Evolutionary conservation across 1,140 invertebrate genomes (phyloP).

Genomic region (Harpegnathos saltator): DNA sequence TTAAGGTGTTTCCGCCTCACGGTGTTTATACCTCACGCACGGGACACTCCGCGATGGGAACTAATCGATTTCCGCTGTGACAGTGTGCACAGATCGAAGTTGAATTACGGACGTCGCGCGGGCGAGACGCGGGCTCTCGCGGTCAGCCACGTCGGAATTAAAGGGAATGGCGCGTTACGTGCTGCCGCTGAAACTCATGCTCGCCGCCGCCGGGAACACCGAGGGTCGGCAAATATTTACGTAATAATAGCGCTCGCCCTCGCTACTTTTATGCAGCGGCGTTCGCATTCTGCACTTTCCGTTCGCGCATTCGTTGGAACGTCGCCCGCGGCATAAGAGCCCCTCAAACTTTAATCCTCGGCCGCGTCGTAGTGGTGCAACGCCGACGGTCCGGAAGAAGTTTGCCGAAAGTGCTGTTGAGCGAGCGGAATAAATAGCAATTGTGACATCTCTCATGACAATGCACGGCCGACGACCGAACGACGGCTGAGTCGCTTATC

Average conservation of each 20-base stretch:
- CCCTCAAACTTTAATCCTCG: too few species aligned
- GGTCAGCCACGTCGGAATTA: conserved; percentile 37
- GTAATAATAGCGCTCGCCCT: conserved; percentile 24
- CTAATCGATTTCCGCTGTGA: conserved; percentile 51
- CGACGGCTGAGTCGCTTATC: too few species aligned
- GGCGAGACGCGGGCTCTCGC: conserved; percentile 16
- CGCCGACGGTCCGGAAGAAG: too few species aligned
- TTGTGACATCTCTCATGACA: too few species aligned
- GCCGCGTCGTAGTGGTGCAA: too few species aligned
- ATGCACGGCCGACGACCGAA: too few species aligned
- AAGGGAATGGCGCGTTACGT: conserved; percentile 38
- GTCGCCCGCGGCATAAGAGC: background rate
- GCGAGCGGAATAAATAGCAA: too few species aligned
- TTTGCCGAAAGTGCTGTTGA: too few species aligned
- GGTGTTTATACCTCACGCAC: background rate
- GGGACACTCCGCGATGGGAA: conserved; percentile 42
- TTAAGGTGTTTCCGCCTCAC: background rate
- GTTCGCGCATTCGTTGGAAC: background rate
- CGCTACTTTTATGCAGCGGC: background rate
- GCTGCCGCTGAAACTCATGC: conserved; percentile 22
- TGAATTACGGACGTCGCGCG: conserved; percentile 43
- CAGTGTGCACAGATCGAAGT: conserved; percentile 48
- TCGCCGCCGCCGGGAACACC: background rate
- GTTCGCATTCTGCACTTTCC: background rate
- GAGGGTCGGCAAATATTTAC: conserved; percentile 23